phyloP scores from a whole-genome alignment of 1,140 invertebrate species.

The Drosophila gunungcola region DNA sequence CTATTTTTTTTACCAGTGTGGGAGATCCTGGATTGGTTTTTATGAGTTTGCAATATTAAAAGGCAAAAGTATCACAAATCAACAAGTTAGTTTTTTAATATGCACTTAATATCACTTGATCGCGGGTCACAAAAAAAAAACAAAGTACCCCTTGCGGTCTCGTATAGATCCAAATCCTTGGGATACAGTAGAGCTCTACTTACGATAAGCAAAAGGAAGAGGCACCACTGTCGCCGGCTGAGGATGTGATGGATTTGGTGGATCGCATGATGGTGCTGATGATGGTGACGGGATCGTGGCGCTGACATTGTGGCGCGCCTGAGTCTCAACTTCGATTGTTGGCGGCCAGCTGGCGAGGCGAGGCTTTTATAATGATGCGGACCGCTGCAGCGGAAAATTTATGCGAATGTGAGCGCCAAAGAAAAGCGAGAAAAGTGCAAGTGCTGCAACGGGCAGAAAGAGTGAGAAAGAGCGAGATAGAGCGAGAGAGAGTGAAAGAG shows the following conservation, averaged over 20 bases:
- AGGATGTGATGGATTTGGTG: not conserved
- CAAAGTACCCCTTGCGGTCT: slow-evolving; percentile 12
- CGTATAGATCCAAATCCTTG: not conserved
- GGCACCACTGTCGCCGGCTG: slow-evolving; percentile 13
- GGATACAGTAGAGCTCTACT: slow-evolving; percentile 3
- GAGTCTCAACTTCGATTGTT: slow-evolving; percentile 74
- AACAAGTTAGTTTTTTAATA: not conserved
- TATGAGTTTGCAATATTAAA: too few relatives aligned
- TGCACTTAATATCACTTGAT: slow-evolving; percentile 11
- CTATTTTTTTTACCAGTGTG: too few relatives aligned
- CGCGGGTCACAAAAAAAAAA: slow-evolving; percentile 10
- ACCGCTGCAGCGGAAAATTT: slow-evolving; percentile 79
- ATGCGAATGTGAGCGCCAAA: slow-evolving; percentile 65
- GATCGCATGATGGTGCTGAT: not conserved
- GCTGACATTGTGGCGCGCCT: slow-evolving; percentile 70
- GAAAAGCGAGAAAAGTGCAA: slow-evolving; percentile 33
- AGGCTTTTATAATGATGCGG: slow-evolving; percentile 78
- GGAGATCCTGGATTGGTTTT: too few relatives aligned
- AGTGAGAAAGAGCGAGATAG: not conserved
- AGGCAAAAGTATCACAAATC: too few relatives aligned
- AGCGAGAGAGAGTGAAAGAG: slow-evolving; percentile 6
- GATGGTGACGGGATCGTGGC: slow-evolving; percentile 36
- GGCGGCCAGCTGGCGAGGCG: slow-evolving; percentile 54
- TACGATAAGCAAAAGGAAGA: slow-evolving; percentile 42
- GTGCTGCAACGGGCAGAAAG: slow-evolving; percentile 1